Percentiles rank a stretch among this genome's conserved stretches.
phyloP scores from a whole-genome alignment of 2,888 invertebrate species.

The Cheilosia vulpina region DNA sequence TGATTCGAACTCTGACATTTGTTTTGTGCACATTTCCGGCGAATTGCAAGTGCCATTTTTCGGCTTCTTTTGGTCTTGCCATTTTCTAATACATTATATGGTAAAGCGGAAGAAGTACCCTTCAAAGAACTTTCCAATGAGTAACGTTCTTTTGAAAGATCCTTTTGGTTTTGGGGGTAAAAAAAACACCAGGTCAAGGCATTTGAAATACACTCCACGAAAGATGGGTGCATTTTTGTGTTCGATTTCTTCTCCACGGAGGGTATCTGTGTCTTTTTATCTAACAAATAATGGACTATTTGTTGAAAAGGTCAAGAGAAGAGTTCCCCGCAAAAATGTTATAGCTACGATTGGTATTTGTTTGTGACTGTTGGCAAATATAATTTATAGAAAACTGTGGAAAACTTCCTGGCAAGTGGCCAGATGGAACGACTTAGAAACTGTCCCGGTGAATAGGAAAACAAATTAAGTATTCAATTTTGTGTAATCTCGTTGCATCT shows the following conservation, averaged over 20 bases:
- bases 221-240: background rate
- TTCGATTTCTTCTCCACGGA: background rate
- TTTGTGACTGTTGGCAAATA: background rate
- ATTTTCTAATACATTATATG: background rate
- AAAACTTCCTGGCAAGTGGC: slow-evolving; percentile 1
- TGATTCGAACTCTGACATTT: slow-evolving; percentile 43
- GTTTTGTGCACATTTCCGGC: slow-evolving; percentile 12
- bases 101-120: background rate
- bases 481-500: no score
- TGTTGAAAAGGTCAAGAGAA: slow-evolving; percentile 24
- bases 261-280: slow-evolving; percentile 8
- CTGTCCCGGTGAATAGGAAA: background rate
- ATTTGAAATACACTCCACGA: background rate
- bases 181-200: slow-evolving; percentile 9
- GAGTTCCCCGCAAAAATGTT: background rate
- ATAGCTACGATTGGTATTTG: background rate
- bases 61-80: no score
- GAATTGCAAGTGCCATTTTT: slow-evolving; percentile 7
- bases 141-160: slow-evolving; percentile 1
- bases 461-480: slow-evolving; percentile 4
- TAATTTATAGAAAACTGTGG: background rate
- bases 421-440: background rate
- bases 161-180: background rate
- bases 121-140: slow-evolving; percentile 20
- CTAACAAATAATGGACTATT: slow-evolving; percentile 5